Base-by-base conservation (phyloP, 2,888 invertebrate genomes). In the Aquatica leii region DNA sequence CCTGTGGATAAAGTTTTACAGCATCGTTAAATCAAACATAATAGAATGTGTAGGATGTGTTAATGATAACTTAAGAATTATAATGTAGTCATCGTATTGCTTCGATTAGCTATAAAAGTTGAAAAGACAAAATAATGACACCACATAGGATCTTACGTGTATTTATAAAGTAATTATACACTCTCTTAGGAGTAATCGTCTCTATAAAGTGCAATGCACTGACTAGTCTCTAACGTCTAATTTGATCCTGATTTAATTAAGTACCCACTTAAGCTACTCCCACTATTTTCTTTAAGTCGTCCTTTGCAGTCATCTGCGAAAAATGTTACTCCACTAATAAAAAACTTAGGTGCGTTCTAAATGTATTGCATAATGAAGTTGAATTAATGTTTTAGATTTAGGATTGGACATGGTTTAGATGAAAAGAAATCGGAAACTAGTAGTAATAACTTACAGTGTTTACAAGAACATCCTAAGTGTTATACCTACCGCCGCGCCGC, bases 141-240 rank as follows among this genome's bases (percentile, higher is more conserved):
- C n/a, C n/a, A n/a, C n/a, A n/a, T n/a, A n/a, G n/a, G n/a, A n/a
- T n/a, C n/a, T n/a, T n/a, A n/a, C n/a, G n/a, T 43, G 8, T 43
- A 59, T 43, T 59, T 59, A 51, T 52, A 50, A 59, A 46, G 60
- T 54, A 60, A 54, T 60, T 60, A 60, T 31, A 35, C 48, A 57
- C 57, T 57, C 12, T 40, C n/a, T n/a, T n/a, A n/a, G 11, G n/a
- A 40, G 40, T 40, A 8, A 40, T 40, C 11, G n/a, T n/a, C n/a
- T n/a, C n/a, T n/a, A n/a, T n/a, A n/a, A n/a, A 62, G 62, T 62
- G 62, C 62, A 62, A 62, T 55, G 62, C 37, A 58, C 58, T 62
- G 51, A 49, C 52, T 35, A 52, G 46, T 58, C 46, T 43, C 57
- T 58, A 62, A 62, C 53, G 51, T 58, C 62, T 58, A 62, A 52